A percentile compares a stretch with the other conserved stretches of the same genome.
Conservation (phyloP, 2,113 vertebrate genomes). For the Todiramphus chloris region DNA sequence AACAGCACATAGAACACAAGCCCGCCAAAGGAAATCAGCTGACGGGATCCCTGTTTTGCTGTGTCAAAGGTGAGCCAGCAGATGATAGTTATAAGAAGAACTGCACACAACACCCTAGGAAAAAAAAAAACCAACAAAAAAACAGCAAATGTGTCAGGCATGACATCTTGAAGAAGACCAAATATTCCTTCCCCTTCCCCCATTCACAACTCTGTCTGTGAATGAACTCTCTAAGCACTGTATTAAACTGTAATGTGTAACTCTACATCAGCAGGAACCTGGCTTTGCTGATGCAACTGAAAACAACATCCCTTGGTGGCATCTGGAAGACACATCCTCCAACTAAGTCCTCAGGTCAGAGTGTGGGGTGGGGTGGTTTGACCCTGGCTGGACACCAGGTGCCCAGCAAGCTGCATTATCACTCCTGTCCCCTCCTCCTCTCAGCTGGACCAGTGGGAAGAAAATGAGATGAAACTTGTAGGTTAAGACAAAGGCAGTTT, state of each 20-base stretch:
- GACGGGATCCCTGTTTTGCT: slow-evolving; percentile 71
- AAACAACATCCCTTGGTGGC: background rate
- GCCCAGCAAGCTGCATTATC: no score
- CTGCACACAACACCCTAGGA: slow-evolving; percentile 71
- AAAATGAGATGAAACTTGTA: no score
- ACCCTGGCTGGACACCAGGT: no score
- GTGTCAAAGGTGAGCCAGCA: slow-evolving; percentile 86
- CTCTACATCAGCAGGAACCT: background rate
- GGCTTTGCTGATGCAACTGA: background rate
- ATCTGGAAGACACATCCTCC: background rate
- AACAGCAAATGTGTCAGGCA: background rate
- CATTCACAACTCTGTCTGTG: background rate
- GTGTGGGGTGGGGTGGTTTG: no score
- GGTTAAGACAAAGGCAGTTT: no score
- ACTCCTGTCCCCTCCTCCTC: no score
- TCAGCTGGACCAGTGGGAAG: no score
- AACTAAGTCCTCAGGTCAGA: background rate
- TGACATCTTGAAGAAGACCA: background rate
- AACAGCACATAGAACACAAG: slow-evolving; percentile 78
- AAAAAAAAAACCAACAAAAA: background rate
- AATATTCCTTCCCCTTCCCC: background rate
- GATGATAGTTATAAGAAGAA: slow-evolving; percentile 56
- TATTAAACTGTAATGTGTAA: background rate
- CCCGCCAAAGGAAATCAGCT: slow-evolving; percentile 85
- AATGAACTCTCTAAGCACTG: background rate